Percentiles rank a stretch among this genome's conserved stretches.
These are phyloP conservation scores for Hydrophis major DNA, from an alignment of 2,797 vertebrate genomes.

Conservation along the genomic window DNA sequence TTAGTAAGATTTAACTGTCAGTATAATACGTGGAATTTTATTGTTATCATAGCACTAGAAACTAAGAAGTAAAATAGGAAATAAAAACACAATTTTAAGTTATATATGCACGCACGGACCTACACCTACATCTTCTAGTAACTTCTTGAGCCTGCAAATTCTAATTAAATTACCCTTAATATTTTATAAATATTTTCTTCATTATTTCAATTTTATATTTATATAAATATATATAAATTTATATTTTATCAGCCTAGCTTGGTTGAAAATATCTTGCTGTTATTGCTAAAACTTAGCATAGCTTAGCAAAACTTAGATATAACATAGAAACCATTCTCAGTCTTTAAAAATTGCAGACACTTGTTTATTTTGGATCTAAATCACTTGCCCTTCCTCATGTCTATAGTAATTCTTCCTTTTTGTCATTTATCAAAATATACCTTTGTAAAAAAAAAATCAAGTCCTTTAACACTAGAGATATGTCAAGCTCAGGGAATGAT, in stretches of 20 bases:
- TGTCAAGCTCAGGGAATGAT: neutral
- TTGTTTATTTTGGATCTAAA: neutral
- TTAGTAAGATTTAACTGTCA: neutral
- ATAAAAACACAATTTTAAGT: neutral
- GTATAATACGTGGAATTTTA: neutral
- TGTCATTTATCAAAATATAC: neutral
- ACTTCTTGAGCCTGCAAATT: neutral
- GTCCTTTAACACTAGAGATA: neutral
- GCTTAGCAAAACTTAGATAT: neutral
- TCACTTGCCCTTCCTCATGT: neutral
- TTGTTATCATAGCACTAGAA: neutral
- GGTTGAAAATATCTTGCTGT: neutral
- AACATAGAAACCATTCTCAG: neutral
- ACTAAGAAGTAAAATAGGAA: conserved; percentile 5
- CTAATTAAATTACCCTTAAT: neutral
- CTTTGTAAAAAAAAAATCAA: neutral
- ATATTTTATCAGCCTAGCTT: neutral
- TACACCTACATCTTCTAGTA: neutral
- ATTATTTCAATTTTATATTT: neutral
- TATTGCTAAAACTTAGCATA: neutral
- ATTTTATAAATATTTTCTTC: neutral
- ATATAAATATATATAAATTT: too few species aligned
- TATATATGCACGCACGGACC: neutral
- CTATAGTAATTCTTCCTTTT: neutral
- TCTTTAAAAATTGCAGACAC: neutral